phyloP scores from a whole-genome alignment of 1,140 invertebrate species.

The Nasonia longicornis region DNA sequence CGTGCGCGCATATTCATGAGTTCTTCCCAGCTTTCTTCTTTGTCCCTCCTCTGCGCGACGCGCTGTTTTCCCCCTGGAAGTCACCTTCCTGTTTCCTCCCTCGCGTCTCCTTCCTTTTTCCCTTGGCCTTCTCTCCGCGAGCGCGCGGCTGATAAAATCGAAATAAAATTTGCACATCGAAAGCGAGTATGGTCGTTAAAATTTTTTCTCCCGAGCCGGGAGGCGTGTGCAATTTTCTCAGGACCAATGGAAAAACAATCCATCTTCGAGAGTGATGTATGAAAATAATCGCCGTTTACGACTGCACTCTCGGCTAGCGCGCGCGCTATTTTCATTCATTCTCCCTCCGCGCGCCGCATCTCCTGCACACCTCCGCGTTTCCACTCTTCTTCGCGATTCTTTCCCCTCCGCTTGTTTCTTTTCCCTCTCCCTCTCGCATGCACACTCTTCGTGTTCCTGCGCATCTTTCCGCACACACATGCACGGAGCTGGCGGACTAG shows the following conservation, averaged over 20 bases:
- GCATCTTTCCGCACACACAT: background rate
- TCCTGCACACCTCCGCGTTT: conserved; percentile 25
- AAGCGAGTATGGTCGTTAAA: background rate
- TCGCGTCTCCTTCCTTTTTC: conserved; percentile 18
- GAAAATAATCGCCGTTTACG: conserved; percentile 3
- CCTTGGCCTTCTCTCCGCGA: conserved; percentile 12
- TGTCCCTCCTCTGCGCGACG: conserved; percentile 1
- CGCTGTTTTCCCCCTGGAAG: conserved; percentile 34
- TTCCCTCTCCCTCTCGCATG: conserved; percentile 10
- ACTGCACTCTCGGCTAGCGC: background rate
- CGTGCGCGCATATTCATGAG: conserved; percentile 31
- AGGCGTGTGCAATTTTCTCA: background rate
- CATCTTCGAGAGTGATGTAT: background rate
- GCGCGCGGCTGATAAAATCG: conserved; percentile 22
- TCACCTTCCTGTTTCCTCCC: conserved; percentile 44
- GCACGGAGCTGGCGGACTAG: background rate
- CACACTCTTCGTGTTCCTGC: background rate
- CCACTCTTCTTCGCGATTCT: conserved; percentile 38
- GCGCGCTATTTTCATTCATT: background rate
- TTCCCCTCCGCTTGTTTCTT: conserved; percentile 15
- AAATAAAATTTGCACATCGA: conserved; percentile 24
- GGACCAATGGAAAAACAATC: background rate
- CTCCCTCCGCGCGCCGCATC: background rate
- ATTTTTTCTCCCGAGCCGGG: background rate
- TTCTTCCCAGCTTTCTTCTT: conserved; percentile 31